These are phyloP conservation scores for Stenodera caucasica DNA, from an alignment of 2,888 invertebrate genomes.

Conservation along the genomic window DNA sequence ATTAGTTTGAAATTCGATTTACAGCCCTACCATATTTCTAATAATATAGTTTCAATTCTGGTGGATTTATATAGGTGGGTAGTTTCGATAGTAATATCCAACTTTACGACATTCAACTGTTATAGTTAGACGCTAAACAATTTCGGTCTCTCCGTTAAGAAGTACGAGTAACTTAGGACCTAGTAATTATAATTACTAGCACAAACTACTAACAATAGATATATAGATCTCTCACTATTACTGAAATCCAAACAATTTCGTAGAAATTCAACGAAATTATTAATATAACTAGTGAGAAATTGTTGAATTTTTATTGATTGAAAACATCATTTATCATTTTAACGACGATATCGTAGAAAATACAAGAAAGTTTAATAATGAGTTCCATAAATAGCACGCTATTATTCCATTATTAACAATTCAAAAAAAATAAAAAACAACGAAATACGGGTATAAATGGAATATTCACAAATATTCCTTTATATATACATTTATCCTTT, in stretches of 20 bases:
- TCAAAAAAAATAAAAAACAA: neutral
- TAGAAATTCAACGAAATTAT: neutral
- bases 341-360: neutral
- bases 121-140: constrained; percentile 24
- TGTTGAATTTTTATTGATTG: constrained; percentile 21
- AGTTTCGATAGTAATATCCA: constrained; percentile 40
- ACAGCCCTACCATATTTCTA: constrained; percentile 12
- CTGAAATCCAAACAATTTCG: too few relatives aligned
- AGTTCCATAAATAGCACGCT: neutral
- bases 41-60: constrained; percentile 23
- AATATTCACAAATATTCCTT: neutral
- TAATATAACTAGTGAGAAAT: neutral
- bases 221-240: neutral
- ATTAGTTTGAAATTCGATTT: neutral
- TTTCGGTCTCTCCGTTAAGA: constrained; percentile 14
- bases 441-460: neutral
- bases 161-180: constrained; percentile 42
- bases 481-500: neutral
- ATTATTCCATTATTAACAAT: neutral
- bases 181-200: constrained; percentile 47
- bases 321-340: neutral
- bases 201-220: constrained; percentile 34
- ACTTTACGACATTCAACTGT: constrained; percentile 42
- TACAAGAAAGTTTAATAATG: neutral
- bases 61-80: constrained; percentile 32